A percentile compares a stretch with the other conserved stretches of the same genome.
phyloP scores from a whole-genome alignment of 1,140 invertebrate genomes.

The Rhopalosiphum padi region DNA sequence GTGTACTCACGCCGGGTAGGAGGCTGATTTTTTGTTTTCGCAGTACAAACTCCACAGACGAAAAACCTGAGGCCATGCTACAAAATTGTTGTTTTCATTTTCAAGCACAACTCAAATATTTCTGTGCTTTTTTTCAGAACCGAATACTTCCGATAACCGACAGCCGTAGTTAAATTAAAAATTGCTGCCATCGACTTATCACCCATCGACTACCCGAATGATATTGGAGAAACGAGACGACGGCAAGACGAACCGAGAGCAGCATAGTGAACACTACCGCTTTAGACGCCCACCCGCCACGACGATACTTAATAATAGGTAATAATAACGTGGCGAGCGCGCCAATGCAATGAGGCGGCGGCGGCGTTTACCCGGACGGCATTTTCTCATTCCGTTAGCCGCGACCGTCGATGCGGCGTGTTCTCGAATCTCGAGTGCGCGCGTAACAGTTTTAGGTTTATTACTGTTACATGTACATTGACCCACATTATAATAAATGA shows the following conservation, averaged over 20 bases:
- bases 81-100: not conserved
- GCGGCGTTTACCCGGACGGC: not conserved
- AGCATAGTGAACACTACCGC: not conserved
- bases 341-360: not conserved
- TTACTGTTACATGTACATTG: conserved; percentile 51
- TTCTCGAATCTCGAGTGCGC: conserved; percentile 26
- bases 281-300: not conserved
- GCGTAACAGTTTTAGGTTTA: conserved; percentile 44
- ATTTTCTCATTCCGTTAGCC: conserved; percentile 39
- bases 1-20: not conserved
- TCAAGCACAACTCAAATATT: not conserved
- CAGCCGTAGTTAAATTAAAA: not conserved
- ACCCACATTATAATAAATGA: conserved; percentile 32
- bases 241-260: not conserved
- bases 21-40: not conserved
- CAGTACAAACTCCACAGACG: not conserved
- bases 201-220: not conserved
- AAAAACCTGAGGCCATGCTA: not conserved
- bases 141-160: not conserved
- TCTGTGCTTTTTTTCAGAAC: not conserved
- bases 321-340: not conserved
- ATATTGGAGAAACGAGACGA: too few species aligned
- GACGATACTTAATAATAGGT: not conserved
- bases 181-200: not conserved
- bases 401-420: not conserved